Evolutionary conservation across 2,888 invertebrate species (phyloP).

Genomic region (Halictus ligatus): DNA sequence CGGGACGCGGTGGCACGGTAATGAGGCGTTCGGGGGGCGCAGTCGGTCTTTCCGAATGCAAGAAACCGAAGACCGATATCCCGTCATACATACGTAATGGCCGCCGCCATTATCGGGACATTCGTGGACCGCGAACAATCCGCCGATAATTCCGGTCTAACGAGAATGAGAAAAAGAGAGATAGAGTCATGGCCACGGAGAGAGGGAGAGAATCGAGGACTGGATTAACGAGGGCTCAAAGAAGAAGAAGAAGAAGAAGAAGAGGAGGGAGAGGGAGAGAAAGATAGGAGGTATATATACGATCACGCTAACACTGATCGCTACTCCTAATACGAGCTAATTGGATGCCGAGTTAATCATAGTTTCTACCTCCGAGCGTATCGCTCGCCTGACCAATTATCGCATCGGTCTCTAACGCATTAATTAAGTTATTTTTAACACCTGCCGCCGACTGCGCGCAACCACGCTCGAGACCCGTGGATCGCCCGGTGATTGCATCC

Average conservation of each 20-base stretch:
- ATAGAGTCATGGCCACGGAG: not conserved
- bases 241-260: slow-evolving; percentile 1
- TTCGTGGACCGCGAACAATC: slow-evolving; percentile 75
- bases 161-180: slow-evolving; percentile 45
- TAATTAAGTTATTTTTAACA: slow-evolving; percentile 82
- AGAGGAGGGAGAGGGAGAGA: not conserved
- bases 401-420: slow-evolving; percentile 71
- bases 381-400: slow-evolving; percentile 73
- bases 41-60: slow-evolving; percentile 40
- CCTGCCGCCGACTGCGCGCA: slow-evolving; percentile 44
- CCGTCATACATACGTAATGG: slow-evolving; percentile 69
- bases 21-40: slow-evolving; percentile 48
- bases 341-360: slow-evolving; percentile 79
- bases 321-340: slow-evolving; percentile 77
- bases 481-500: not conserved
- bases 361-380: slow-evolving; percentile 61
- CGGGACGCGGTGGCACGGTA: slow-evolving; percentile 53
- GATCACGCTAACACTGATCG: slow-evolving; percentile 51
- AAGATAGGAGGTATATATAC: not conserved
- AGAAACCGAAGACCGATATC: slow-evolving; percentile 61
- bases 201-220: not conserved
- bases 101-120: slow-evolving; percentile 77
- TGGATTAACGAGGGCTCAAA: slow-evolving; percentile 12
- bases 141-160: slow-evolving; percentile 63
- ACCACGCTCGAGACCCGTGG: not conserved